Percentiles rank a stretch among this genome's conserved stretches.
phyloP scores from a whole-genome alignment of 2,888 invertebrate genomes.

The Oscheius sp. region DNA sequence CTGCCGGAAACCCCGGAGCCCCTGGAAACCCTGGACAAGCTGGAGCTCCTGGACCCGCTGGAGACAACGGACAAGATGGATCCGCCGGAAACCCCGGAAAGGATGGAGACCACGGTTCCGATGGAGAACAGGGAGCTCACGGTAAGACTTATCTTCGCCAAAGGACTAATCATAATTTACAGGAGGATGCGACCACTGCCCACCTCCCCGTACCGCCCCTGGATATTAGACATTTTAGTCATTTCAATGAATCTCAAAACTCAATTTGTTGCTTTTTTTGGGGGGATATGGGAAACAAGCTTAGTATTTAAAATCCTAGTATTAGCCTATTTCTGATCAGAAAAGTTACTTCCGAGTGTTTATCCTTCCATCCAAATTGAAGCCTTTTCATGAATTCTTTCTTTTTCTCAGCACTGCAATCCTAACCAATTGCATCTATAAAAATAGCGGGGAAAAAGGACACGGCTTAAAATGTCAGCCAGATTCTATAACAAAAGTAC shows the following conservation, averaged over 20 bases:
- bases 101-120: constrained; percentile 48
- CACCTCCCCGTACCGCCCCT: constrained; percentile 14
- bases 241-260: constrained; percentile 4
- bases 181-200: not conserved
- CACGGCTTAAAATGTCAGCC: no score
- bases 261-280: not conserved
- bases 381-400: no score
- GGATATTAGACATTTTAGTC: constrained; percentile 20
- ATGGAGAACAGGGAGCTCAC: constrained; percentile 28
- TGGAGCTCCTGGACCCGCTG: constrained; percentile 48
- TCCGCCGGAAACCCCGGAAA: constrained; percentile 53
- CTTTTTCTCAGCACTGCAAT: no score
- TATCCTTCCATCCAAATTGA: not conserved
- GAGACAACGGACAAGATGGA: constrained; percentile 44
- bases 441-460: no score
- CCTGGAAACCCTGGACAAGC: constrained; percentile 49
- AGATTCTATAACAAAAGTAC: no score
- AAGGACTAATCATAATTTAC: no score
- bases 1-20: constrained; percentile 42
- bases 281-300: no score
- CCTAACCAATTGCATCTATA: no score
- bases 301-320: no score
- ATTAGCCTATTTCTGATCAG: no score
- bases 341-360: not conserved
- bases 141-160: not conserved